Percentiles rank a stretch among this genome's conserved stretches.
Evolutionary conservation across 2,797 vertebrate genomes (phyloP).

Genomic region (Psittacula echo): DNA sequence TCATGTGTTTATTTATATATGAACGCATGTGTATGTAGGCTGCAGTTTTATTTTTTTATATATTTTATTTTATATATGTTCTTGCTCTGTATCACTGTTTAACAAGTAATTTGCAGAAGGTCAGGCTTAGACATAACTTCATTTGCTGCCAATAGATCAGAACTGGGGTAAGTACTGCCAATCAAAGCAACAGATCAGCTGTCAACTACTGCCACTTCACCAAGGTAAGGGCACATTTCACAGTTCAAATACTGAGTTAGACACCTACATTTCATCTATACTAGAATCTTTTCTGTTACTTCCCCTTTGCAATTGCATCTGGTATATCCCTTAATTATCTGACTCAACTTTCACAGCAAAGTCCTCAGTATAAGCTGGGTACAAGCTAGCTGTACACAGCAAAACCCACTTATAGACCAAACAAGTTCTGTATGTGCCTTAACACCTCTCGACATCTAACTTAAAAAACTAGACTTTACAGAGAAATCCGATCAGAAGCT

Average conservation of each 20-base stretch:
- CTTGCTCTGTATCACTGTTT: not conserved
- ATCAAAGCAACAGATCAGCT: not conserved
- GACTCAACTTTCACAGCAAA: not conserved
- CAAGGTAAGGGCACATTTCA: not conserved
- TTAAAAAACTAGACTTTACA: not conserved
- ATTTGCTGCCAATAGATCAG: not conserved
- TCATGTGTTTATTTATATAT: not conserved
- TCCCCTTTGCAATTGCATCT: not conserved
- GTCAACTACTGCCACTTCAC: not conserved
- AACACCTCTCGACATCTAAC: not conserved
- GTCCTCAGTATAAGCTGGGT: not conserved
- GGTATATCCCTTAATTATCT: not conserved
- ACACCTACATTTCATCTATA: not conserved
- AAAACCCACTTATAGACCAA: not conserved
- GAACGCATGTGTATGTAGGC: not conserved
- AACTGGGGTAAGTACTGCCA: not conserved
- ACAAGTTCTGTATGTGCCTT: not conserved
- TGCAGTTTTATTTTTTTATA: not conserved
- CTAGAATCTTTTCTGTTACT: not conserved
- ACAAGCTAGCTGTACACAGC: not conserved
- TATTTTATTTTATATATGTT: not conserved
- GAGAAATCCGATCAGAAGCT: not conserved
- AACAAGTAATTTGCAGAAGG: not conserved
- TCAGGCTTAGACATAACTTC: not conserved
- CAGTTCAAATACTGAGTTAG: not conserved